Base-by-base conservation (phyloP, 2,888 invertebrate genomes). In the Rhyacophila evoluta region DNA sequence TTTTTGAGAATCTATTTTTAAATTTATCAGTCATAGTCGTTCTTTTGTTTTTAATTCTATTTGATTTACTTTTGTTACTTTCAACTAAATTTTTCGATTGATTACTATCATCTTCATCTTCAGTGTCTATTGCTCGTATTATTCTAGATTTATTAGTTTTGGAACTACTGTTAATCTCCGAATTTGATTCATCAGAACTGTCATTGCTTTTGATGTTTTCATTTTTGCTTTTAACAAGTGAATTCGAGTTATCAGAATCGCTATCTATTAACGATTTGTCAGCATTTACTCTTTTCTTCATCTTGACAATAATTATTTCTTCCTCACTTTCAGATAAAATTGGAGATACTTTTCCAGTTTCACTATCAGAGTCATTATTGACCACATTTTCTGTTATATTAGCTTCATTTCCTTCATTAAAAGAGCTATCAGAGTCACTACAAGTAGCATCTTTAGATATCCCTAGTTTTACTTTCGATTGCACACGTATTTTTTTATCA, bases 11-110 rank as follows among this genome's bases (percentile, higher is more conserved):
- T 1, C 88, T 82, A 36, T 83, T 85, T 83, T 86, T 84, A 79
- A 89, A 89, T 81, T 88, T 89, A 25, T 88, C 84, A 80, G 84
- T 85, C 1, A 89, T 68, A 80, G 86, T 87, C 75, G 84, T 85
- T 39, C 84, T 86, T 83, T 86, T 89, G 41, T 86, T 85, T 80
- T 85, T 86, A 77, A 87, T 86, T 76, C 88, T 84, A 3, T 83
- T 80, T 75, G 86, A 86, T 79, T 86, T 85, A 38, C 85, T 84
- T 74, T 83, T 81, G 83, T 85, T 85, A 81, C 85, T 85, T 55
- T 6, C 25, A 8, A 19, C 19, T 2, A 55, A 19, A 19, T 55
- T 8, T 19, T 15, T 10, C 8, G 25, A 8, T 8, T 1, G 5
- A 19, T 25, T 10, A 19, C 19, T 6, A 8, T 19, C 19, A 15